Conservation (phyloP, 2,797 vertebrate genomes). For the Neopelma chrysocephalum region DNA sequence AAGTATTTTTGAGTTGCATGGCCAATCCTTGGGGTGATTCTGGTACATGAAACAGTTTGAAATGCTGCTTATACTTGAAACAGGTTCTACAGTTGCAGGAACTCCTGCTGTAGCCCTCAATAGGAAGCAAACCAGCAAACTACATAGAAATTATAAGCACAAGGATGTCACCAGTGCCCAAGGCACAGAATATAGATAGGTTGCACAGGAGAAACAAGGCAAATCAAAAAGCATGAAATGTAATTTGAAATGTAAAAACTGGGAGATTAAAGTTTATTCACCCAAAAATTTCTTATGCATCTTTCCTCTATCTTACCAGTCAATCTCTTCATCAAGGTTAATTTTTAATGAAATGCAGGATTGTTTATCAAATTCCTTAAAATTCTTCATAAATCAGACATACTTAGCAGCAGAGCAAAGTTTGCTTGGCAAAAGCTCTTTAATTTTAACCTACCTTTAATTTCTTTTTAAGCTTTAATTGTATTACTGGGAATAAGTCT, state of each 20-base stretch:
- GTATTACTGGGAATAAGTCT: neutral
- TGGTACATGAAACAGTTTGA: neutral
- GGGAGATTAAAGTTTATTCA: neutral
- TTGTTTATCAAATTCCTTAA: neutral
- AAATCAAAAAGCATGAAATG: neutral
- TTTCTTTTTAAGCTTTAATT: neutral
- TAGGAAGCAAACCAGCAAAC: neutral
- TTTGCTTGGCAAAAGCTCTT: neutral
- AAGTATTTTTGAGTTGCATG: neutral
- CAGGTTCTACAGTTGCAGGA: neutral
- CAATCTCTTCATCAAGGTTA: neutral
- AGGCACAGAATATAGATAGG: neutral
- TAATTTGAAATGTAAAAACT: neutral
- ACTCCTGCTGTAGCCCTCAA: neutral
- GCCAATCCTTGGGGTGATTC: neutral
- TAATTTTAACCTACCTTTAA: neutral
- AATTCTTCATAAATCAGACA: neutral
- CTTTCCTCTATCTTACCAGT: neutral
- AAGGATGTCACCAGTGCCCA: neutral
- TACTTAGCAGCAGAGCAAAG: neutral
- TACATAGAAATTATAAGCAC: neutral
- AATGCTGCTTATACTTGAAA: neutral
- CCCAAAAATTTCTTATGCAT: neutral
- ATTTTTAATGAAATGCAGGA: neutral
- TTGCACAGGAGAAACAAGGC: neutral